Percentiles rank a stretch among this genome's conserved stretches.
These are phyloP conservation scores for Illadopsis cleaveri DNA, from an alignment of 2,113 vertebrate genomes.

Conservation along the genomic window DNA sequence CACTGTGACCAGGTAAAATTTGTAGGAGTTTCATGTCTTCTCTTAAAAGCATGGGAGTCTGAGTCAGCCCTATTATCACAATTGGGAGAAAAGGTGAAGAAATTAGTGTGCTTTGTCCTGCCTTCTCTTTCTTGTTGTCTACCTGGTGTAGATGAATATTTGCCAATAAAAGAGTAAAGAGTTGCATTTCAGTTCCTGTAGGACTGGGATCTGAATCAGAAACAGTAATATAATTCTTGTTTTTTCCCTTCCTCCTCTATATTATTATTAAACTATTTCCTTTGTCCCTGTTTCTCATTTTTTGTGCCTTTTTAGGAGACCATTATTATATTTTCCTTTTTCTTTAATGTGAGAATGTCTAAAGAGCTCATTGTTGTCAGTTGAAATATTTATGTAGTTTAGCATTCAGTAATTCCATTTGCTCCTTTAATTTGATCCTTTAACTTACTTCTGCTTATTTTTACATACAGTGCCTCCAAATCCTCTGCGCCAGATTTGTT, in stretches of 20 bases:
- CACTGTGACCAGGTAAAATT: not conserved
- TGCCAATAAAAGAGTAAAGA: not conserved
- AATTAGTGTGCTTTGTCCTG: not conserved
- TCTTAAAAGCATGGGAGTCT: not conserved
- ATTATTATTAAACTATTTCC: constrained; percentile 17
- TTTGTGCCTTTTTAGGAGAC: constrained; percentile 55
- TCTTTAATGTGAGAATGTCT: constrained; percentile 40
- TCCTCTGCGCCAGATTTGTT: constrained; percentile 46
- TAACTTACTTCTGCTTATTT: constrained; percentile 69
- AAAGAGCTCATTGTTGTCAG: constrained; percentile 52
- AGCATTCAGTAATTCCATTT: constrained; percentile 61
- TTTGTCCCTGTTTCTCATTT: constrained; percentile 49
- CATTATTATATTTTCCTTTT: constrained; percentile 55
- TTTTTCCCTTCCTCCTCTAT: not conserved
- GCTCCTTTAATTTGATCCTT: constrained; percentile 62
- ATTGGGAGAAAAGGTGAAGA: not conserved
- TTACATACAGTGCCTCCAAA: constrained; percentile 58
- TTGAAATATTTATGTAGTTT: constrained; percentile 69
- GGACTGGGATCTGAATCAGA: not conserved
- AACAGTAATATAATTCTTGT: constrained; percentile 20
- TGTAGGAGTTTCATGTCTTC: not conserved
- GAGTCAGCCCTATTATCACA: not conserved
- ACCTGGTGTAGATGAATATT: not conserved
- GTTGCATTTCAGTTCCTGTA: not conserved
- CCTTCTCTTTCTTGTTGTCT: not conserved